Conservation (phyloP, 30 jellyfish, hydroid and myxozoan genomes). For the Cassiopea xamachana region DNA sequence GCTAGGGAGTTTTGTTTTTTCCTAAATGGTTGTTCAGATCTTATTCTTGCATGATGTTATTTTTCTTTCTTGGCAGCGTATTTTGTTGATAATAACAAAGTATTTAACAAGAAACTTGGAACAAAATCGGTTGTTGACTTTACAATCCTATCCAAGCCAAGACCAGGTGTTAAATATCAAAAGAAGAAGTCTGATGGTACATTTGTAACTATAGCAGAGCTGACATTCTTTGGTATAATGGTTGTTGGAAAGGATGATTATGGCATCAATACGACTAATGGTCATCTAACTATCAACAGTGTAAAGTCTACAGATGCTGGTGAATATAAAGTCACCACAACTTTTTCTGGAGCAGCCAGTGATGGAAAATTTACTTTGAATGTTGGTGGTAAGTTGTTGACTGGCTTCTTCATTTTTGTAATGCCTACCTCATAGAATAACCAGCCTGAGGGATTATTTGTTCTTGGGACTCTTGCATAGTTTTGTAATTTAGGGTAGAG, state of each 20-base stretch:
- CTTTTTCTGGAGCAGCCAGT: not conserved
- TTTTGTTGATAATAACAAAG: slow-evolving; percentile 16
- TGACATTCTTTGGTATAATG: not conserved
- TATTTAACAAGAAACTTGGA: slow-evolving; percentile 14
- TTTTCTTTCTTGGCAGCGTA: not conserved
- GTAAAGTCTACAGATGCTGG: slow-evolving; percentile 29
- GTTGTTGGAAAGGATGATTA: not conserved
- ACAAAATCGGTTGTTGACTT: slow-evolving; percentile 3
- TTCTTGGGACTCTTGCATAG: not conserved
- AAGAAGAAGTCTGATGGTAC: slow-evolving; percentile 15
- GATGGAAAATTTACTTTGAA: slow-evolving; percentile 1
- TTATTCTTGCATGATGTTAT: not conserved
- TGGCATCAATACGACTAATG: not conserved
- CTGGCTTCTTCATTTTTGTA: not conserved
- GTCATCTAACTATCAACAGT: slow-evolving; percentile 5
- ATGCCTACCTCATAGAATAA: not conserved
- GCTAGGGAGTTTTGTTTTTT: not conserved
- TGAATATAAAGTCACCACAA: slow-evolving; percentile 18
- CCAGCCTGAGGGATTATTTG: not conserved
- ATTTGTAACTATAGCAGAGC: slow-evolving; percentile 11
- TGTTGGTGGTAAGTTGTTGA: slow-evolving; percentile 33
- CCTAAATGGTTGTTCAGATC: not conserved
- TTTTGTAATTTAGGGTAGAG: too few relatives aligned
- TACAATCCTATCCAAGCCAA: slow-evolving; percentile 21
- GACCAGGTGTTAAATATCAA: slow-evolving; percentile 28